These are phyloP conservation scores for Himalopsyche japonica DNA, from an alignment of 2,888 invertebrate genomes.

Conservation along the genomic window DNA sequence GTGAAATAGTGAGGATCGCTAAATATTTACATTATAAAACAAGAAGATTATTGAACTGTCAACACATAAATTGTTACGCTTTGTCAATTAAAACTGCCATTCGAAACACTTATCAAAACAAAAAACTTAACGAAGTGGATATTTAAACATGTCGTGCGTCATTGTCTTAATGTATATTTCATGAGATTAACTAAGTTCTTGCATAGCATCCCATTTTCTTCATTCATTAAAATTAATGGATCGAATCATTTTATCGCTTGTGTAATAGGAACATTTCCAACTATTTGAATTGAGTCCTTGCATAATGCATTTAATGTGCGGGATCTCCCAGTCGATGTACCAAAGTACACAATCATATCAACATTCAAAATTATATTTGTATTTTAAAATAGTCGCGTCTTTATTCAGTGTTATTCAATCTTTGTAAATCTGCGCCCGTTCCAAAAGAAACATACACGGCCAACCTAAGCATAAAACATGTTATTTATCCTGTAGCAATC, in stretches of 20 bases:
- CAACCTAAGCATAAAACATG: too few species aligned
- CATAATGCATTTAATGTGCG: not conserved
- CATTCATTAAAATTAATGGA: constrained; percentile 2
- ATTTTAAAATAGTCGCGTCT: too few species aligned
- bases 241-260: not conserved
- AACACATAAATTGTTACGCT: not conserved
- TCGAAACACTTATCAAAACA: not conserved
- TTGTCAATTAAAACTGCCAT: not conserved
- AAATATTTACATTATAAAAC: too few species aligned
- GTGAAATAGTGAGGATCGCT: too few species aligned
- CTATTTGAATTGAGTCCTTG: not conserved
- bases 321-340: not conserved
- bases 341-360: too few species aligned
- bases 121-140: not conserved
- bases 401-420: too few species aligned
- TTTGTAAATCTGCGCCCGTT: too few species aligned
- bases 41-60: not conserved
- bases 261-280: not conserved
- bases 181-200: not conserved
- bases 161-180: not conserved
- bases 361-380: too few species aligned
- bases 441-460: too few species aligned
- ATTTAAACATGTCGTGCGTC: not conserved
- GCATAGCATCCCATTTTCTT: not conserved
- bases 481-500: too few species aligned